Base-by-base conservation (phyloP, 2,797 vertebrate species). In the Limosa lapponica region DNA sequence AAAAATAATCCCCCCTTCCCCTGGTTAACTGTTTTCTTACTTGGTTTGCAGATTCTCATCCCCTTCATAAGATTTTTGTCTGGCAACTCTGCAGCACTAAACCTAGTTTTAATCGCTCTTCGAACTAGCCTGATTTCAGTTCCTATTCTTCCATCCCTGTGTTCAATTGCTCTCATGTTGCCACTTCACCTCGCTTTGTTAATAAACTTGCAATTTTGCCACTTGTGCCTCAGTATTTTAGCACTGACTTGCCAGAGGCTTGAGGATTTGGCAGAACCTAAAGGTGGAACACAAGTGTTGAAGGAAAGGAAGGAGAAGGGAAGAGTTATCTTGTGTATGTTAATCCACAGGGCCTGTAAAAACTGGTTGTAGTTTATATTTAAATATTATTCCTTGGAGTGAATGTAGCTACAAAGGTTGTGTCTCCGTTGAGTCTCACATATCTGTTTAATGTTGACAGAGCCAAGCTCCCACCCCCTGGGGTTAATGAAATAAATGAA, bases 341-440 rank as follows among this genome's bases (percentile, higher is more conserved):
- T 92, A 87, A 92, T 92, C 66, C 28, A 66, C 32, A 25, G 77
- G 81, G 48, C 95, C 57, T 94, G 87, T 95, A 57, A 90, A 90
- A 95, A 94, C 94, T 90, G 59, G 82, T 73, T 96, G 55, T 87
- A 87, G 48, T 82, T 81, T 66, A 9, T 48, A 77, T 93, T 89
- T 96, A 80, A 96, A 80, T 95, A 16, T 58, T 67, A n/a, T 62
- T 82, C 43, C 6, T 7, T 84, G 39, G 48, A 62, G 46, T 85
- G 66, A 91, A 65, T 20, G 23, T 57, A 80, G 36, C 52, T 84
- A 52, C 37, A 73, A 77, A 73, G 90, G 32, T 71, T 84, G n/a
- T 70, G 11, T 85, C 64, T 92, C 54, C 43, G 2, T 1, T 51
- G 55, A 77, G 51, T 87, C 54, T 92, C 28, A 1, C 16, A 5